Evolutionary conservation across 2,797 vertebrate species (phyloP), one percentile per base, ranked within the genome.

Genomic region (Coccyzus lansbergi): DNA sequence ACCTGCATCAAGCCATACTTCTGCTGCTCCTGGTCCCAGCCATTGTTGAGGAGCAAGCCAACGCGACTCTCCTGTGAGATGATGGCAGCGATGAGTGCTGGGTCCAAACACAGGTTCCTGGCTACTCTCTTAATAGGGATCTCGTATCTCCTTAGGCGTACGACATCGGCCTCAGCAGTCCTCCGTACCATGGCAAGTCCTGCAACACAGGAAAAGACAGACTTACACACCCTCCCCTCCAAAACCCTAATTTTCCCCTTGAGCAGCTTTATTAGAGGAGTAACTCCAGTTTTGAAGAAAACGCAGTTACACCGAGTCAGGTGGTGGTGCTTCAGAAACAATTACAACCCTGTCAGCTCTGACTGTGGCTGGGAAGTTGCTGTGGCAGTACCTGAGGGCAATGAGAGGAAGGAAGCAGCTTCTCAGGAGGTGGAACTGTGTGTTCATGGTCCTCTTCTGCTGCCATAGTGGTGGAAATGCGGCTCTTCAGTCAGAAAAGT

Each of bases 1-100:
- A 97, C 96, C 96, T 97, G 96, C 95, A 97, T 97, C 74, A 97
- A 71, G 85, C 95, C 95, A 0, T 93, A 97, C 52, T 75, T 93
- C 16, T 62, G 87, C 22, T 14, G 85, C 0, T 9, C 33, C 26
- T 40, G 89, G 83, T 95, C 87, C 96, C 95, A 97, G 67, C 95
- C 95, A 0, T 96, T 53, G 51, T 93, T 7, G 60, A 95, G 83
- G 44, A 88, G 62, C 63, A 78, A 85, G 6, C 93, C 93, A 0
- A 11, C 96, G 0, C 95, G 95, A 70, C 96, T 97, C 36, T 95
- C 95, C 83, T 95, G 93, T 0, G 96, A 97, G n/a, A 97, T 96
- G 91, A 97, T 63, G 83, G 3, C 96, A 26, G 87, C 96, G 0
- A 97, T 93, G 63, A 97, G 94, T 0, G 96, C 89, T 0, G 96